Conservation (phyloP, 2,797 vertebrate species). For the Enoplosus armatus region DNA sequence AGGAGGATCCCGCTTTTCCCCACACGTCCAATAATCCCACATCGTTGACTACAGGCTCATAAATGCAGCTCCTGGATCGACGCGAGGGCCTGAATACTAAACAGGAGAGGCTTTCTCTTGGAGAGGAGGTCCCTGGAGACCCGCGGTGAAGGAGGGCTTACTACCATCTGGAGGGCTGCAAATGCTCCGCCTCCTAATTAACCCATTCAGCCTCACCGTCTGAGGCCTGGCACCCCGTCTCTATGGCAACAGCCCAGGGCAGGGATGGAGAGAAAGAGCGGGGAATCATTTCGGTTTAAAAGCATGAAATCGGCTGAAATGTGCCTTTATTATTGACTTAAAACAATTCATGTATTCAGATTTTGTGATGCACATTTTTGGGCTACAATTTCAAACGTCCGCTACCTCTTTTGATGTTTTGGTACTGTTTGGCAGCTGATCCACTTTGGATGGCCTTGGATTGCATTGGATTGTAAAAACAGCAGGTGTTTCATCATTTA, state of each 20-base stretch:
- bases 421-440: not conserved
- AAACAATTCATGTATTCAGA: not conserved
- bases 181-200: constrained; percentile 68
- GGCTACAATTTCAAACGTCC: not conserved
- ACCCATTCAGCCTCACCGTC: constrained; percentile 64
- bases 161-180: constrained; percentile 69
- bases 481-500: constrained; percentile 35
- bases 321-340: not conserved
- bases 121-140: constrained; percentile 62
- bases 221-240: constrained; percentile 71
- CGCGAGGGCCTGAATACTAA: constrained; percentile 59
- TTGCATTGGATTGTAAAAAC: not conserved
- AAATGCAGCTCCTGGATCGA: constrained; percentile 35
- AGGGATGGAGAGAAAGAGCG: constrained; percentile 43
- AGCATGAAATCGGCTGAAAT: constrained; percentile 29
- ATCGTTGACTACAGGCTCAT: constrained; percentile 50
- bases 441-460: not conserved
- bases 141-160: constrained; percentile 43
- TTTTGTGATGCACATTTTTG: not conserved
- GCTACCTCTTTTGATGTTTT: not conserved
- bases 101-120: constrained; percentile 61
- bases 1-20: not conserved
- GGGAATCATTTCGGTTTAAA: constrained; percentile 17
- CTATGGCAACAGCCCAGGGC: constrained; percentile 73
- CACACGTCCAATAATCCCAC: constrained; percentile 59